Conservation (phyloP, 2,888 invertebrate species). For the Drosophila glabriapex region DNA sequence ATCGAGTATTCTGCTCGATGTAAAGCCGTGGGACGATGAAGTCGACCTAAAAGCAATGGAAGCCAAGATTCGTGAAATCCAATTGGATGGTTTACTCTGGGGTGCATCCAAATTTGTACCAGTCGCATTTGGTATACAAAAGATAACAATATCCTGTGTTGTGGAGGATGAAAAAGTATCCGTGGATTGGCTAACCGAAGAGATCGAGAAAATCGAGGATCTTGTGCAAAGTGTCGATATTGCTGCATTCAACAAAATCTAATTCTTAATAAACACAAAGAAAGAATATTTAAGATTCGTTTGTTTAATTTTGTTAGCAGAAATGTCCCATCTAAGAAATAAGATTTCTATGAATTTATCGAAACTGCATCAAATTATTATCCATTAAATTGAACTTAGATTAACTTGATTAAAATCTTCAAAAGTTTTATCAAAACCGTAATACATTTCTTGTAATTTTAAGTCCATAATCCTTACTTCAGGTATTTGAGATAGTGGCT, state of each 20-base stretch:
- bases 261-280: conserved; percentile 74
- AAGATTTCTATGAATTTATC: neutral
- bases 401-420: neutral
- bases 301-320: conserved; percentile 7
- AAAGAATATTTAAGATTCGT: neutral
- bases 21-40: conserved; percentile 96
- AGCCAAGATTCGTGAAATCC: conserved; percentile 90
- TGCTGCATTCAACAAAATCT: conserved; percentile 97
- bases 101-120: conserved; percentile 96
- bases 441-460: neutral
- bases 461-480: neutral
- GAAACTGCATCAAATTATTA: neutral
- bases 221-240: conserved; percentile 96
- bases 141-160: conserved; percentile 95
- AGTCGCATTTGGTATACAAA: conserved; percentile 96
- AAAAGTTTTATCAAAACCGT: neutral
- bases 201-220: conserved; percentile 93
- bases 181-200: conserved; percentile 94
- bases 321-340: neutral
- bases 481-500: neutral
- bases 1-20: conserved; percentile 96
- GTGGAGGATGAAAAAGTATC: conserved; percentile 99
- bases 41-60: conserved; percentile 96
- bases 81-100: conserved; percentile 95
- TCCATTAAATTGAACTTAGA: neutral